Base-by-base conservation (phyloP, 2,113 vertebrate genomes). In the Pachypanchax playfairii region DNA sequence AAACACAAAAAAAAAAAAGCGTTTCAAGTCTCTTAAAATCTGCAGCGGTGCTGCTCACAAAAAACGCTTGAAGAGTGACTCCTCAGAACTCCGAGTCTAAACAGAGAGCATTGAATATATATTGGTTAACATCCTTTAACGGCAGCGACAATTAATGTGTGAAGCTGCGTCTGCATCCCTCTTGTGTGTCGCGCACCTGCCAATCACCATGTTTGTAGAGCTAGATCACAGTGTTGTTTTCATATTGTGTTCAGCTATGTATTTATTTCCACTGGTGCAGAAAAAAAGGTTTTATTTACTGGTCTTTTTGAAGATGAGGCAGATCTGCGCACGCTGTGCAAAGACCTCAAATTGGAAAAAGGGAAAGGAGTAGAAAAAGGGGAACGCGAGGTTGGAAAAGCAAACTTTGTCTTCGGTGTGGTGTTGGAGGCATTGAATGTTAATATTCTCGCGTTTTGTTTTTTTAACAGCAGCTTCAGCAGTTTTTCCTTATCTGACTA, bases 71-170 rank as follows among this genome's bases (percentile, higher is more conserved):
- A 92, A 88, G 80, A 84, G 62, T 69, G 65, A 41, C 81, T 85
- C 83, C 78, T 90, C 69, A 88, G 85, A 91, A 90, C 77, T n/a
- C n/a, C 77, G 76, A 80, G 86, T 85, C 85, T 89, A 87, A 91
- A 91, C 89, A 90, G 79, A 70, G 70, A 80, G 84, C 73, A 78
- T 82, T 89, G 87, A 88, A 90, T 90, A 90, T 92, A 92, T 92
- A 91, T 91, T 92, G 88, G 90, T 91, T 91, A 91, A 90, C 78
- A 84, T 82, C 72, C 85, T 86, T 77, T 87, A 83, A 88, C 73
- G 62, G 85, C 81, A 80, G 56, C 67, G 85, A 83, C 86, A 85
- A 88, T 89, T 89, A 90, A 83, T 59, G 83, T 85, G 85, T 70
- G 80, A 74, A 74, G 81, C 64, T 70, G 65, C 13, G 78, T 84